Evolutionary conservation across 1,140 invertebrate genomes (phyloP).

Genomic region (Ephestia elutella): DNA sequence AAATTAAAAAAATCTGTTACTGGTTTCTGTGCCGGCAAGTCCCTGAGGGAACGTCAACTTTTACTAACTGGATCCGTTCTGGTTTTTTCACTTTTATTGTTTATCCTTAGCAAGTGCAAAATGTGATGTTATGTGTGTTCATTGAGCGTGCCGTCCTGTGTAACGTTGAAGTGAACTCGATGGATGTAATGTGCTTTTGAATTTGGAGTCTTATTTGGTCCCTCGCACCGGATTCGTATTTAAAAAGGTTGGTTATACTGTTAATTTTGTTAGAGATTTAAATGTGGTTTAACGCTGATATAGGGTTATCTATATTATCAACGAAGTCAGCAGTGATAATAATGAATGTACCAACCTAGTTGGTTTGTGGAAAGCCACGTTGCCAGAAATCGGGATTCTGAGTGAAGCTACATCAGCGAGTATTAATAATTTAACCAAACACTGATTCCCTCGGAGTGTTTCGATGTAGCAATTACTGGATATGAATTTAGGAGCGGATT

Average conservation of each 20-base stretch:
- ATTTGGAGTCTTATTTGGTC: conserved; percentile 49
- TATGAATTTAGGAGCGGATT: background rate
- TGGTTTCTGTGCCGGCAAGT: conserved; percentile 38
- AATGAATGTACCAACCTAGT: background rate
- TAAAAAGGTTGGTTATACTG: conserved; percentile 27
- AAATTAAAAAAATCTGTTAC: conserved; percentile 45
- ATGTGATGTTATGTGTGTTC: conserved; percentile 66
- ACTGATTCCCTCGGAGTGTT: background rate
- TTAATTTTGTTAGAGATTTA: background rate
- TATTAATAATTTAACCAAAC: background rate
- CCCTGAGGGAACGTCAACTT: conserved; percentile 30
- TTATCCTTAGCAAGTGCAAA: conserved; percentile 55
- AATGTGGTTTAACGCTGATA: background rate
- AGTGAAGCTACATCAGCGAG: background rate
- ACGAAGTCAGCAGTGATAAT: background rate
- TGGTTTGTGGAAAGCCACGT: background rate
- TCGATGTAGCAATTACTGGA: background rate
- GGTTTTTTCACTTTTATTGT: conserved; percentile 41
- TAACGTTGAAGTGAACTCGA: conserved; percentile 61
- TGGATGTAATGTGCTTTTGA: conserved; percentile 59
- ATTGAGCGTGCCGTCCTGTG: conserved; percentile 53
- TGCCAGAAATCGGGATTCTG: background rate
- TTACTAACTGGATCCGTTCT: conserved; percentile 44
- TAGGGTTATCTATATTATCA: background rate
- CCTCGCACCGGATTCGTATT: conserved; percentile 31